A percentile compares a stretch with the other conserved stretches of the same genome.
These are phyloP conservation scores for Callipepla squamata DNA, from an alignment of 2,113 vertebrate species.

Conservation along the genomic window DNA sequence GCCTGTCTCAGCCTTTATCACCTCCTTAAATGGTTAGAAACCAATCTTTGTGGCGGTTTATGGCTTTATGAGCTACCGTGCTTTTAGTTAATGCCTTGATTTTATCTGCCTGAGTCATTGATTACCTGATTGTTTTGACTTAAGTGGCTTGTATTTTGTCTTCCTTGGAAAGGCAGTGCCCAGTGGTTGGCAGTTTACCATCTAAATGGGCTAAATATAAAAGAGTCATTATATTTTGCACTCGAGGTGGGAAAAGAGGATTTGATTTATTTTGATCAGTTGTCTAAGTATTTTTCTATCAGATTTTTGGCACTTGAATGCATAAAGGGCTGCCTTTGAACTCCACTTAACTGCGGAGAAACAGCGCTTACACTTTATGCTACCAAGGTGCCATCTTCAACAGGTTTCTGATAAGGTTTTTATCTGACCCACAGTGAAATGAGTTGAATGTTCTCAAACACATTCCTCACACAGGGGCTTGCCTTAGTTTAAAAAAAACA, in stretches of 20 bases:
- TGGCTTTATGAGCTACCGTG: background rate
- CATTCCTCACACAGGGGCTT: background rate
- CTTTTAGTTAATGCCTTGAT: background rate
- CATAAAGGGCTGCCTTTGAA: slow-evolving; percentile 26
- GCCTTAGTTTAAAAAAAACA: slow-evolving; percentile 19
- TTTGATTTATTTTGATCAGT: slow-evolving; percentile 2
- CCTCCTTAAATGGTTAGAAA: background rate
- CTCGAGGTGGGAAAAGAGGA: background rate
- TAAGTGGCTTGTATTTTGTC: slow-evolving; percentile 1
- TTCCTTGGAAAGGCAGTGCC: background rate
- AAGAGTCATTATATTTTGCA: background rate
- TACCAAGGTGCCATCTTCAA: background rate
- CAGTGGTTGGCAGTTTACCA: background rate
- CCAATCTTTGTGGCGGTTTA: background rate
- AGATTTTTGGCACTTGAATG: background rate
- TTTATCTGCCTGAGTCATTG: background rate
- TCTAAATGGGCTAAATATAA: background rate
- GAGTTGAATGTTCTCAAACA: background rate
- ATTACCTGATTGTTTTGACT: background rate
- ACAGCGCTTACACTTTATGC: background rate
- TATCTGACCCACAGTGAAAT: background rate
- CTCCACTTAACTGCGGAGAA: background rate
- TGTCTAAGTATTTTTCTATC: background rate
- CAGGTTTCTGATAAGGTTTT: background rate
- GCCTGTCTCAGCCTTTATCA: background rate